These are phyloP conservation scores for Latrodectus elegans DNA, from an alignment of 2,888 invertebrate species.

Conservation along the genomic window DNA sequence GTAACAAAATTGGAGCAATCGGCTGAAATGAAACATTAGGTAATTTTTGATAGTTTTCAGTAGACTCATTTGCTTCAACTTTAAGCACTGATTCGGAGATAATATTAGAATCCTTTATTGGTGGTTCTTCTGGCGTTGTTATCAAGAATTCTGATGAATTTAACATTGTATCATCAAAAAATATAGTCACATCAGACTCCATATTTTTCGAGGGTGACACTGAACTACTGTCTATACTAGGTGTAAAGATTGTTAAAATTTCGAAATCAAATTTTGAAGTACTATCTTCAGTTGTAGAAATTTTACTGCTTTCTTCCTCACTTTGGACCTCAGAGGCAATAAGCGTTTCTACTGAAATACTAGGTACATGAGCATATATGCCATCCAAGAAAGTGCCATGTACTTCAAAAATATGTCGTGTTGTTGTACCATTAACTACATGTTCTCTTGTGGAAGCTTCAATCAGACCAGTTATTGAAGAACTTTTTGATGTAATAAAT, in stretches of 20 bases:
- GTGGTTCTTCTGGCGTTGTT: not conserved
- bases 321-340: not conserved
- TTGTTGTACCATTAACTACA: slow-evolving; percentile 42
- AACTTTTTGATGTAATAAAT: not conserved
- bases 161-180: too few relatives aligned
- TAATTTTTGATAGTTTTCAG: not conserved
- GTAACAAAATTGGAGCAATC: slow-evolving; percentile 41
- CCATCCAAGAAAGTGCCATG: slow-evolving; percentile 45
- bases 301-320: not conserved
- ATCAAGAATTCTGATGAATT: not conserved
- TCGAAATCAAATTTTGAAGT: slow-evolving; percentile 25
- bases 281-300: not conserved
- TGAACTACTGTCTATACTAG: not conserved
- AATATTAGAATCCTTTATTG: too few relatives aligned
- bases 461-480: slow-evolving; percentile 31
- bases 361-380: slow-evolving; percentile 54
- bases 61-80: not conserved
- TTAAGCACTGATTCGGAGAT: too few relatives aligned
- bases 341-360: slow-evolving; percentile 25
- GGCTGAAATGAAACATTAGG: not conserved
- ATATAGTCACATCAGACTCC: not conserved
- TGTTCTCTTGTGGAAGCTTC: slow-evolving; percentile 41
- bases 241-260: slow-evolving; percentile 33
- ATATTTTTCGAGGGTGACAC: not conserved
- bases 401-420: slow-evolving; percentile 53